Base-by-base conservation (phyloP, 2,888 invertebrate species). In the Rotaria socialis region DNA sequence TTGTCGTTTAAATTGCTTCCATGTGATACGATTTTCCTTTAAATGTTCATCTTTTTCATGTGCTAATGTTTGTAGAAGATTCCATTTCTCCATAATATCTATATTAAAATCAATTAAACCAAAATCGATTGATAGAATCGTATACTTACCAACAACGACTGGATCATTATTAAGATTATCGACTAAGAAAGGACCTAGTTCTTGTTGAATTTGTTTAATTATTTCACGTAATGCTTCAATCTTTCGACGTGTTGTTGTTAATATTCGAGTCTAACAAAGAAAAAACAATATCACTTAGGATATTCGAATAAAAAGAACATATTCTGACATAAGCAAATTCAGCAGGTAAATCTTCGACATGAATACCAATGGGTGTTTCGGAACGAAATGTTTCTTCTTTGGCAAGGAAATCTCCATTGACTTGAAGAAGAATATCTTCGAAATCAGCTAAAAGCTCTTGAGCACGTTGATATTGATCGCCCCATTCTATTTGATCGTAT, bases 11-110 rank as follows among this genome's bases (percentile, higher is more conserved):
- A 80, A 80, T 47, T 5, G 24, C 47, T 47, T 43, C 80, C 80
- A 80, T 80, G 47, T 35, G 24, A 47, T 80, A n/a, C 80, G 80
- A 80, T 80, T 80, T 43, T 47, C 80, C 47, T 80, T 80, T 22
- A 80, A 80, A 11, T 8, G 19, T 80, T 47, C 80, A 47, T 80
- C 80, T 80, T 80, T 80, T 2, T 80, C 47, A 2, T 24, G 7
- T 4, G 80, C 80, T n/a, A 80, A 47, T 22, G 47, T 80, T 80
- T 80, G 47, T 47, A 80, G 47, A 80, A n/a, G 80, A 10, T 43
- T 80, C 80, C 80, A 80, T 43, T 47, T 43, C 1, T 47, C 80
- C 47, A 80, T 47, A n/a, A 80, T 47, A 43, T 80, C 80, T 80
- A 47, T 24, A 41, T 41, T 55, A 22, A 55, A 22, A 22, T 22